Conservation (phyloP, 2,113 vertebrate genomes). For the Thalassarche chlororhynchos region DNA sequence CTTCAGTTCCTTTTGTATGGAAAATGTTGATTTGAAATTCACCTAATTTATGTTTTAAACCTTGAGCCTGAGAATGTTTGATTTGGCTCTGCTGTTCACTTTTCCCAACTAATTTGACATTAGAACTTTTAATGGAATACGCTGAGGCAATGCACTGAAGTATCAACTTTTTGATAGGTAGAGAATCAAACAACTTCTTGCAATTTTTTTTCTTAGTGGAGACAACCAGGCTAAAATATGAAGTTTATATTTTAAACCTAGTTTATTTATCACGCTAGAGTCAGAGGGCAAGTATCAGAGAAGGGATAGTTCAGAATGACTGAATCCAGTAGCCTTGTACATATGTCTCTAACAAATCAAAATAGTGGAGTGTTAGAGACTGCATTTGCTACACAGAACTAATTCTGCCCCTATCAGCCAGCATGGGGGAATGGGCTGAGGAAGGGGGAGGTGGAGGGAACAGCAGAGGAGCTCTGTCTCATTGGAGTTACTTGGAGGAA, state of each 20-base stretch:
- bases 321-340: neutral
- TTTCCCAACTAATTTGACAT: neutral
- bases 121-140: neutral
- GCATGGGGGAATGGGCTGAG: accelerated
- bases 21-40: conserved; percentile 15
- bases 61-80: neutral
- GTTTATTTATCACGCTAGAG: neutral
- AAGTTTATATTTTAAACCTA: neutral
- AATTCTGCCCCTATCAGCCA: neutral
- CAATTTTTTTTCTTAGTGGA: neutral
- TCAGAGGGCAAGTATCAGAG: neutral
- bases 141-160: neutral
- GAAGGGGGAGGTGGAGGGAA: neutral
- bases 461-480: neutral
- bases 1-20: neutral
- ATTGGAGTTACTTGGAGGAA: neutral
- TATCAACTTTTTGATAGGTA: neutral
- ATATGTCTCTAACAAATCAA: neutral
- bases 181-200: neutral
- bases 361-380: neutral
- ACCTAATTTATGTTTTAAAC: neutral
- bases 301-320: neutral
- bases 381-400: neutral
- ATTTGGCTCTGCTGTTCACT: neutral
- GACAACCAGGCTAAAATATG: neutral